These are phyloP conservation scores for Pseudococcus longispinus DNA, from an alignment of 2,888 invertebrate species.

Conservation along the genomic window DNA sequence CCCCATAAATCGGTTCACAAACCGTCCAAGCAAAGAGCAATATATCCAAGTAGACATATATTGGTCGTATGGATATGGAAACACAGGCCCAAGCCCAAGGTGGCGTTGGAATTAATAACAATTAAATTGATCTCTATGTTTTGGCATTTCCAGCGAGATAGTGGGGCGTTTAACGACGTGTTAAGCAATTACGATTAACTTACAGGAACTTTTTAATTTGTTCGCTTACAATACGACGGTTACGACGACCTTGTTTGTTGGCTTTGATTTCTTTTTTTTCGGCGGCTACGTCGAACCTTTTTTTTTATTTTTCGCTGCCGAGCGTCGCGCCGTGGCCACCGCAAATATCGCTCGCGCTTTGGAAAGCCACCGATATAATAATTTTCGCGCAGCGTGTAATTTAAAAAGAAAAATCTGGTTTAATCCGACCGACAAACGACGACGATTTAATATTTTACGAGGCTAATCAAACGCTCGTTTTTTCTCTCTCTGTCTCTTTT, in stretches of 20 bases:
- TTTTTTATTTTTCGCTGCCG: neutral
- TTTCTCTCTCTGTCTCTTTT: neutral
- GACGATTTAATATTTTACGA: constrained; percentile 14
- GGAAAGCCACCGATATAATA: neutral
- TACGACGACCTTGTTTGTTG: constrained; percentile 21
- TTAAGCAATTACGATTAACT: constrained; percentile 15
- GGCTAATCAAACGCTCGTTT: neutral
- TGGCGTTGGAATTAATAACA: neutral
- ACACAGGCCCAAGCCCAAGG: neutral
- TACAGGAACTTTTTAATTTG: constrained; percentile 41
- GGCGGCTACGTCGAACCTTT: neutral
- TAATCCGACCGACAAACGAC: constrained; percentile 7
- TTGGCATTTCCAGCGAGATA: constrained; percentile 8
- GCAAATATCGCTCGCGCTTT: neutral
- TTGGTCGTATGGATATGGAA: neutral
- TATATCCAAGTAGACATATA: neutral
- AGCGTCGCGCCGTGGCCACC: neutral
- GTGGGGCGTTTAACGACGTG: neutral
- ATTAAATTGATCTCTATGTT: neutral
- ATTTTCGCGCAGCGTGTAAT: neutral
- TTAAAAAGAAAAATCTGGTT: constrained; percentile 32
- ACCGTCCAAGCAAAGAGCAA: neutral
- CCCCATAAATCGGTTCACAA: neutral
- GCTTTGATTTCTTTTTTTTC: neutral
- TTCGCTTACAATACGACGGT: neutral